Evolutionary conservation across 2,888 invertebrate genomes (phyloP).

Genomic region (Atrina japonica): DNA sequence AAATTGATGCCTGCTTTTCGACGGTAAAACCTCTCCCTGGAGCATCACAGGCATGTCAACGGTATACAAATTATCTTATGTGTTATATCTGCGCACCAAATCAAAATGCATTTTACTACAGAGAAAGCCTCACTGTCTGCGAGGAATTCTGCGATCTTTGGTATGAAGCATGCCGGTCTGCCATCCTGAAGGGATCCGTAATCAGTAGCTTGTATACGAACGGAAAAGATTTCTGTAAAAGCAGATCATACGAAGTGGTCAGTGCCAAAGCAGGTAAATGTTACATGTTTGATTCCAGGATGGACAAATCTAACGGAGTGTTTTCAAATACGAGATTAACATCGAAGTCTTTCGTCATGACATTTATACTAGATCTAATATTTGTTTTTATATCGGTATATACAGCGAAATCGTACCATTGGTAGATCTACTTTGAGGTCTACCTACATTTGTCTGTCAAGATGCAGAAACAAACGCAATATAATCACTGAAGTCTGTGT

Average conservation of each 20-base stretch:
- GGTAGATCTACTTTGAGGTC: too few relatives aligned
- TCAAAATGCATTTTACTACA: slow-evolving; percentile 77
- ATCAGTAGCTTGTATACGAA: slow-evolving; percentile 76
- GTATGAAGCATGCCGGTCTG: slow-evolving; percentile 77
- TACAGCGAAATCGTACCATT: too few relatives aligned
- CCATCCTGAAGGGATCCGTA: slow-evolving; percentile 79
- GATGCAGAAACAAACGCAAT: too few relatives aligned
- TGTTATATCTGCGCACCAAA: slow-evolving; percentile 81
- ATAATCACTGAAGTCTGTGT: too few relatives aligned
- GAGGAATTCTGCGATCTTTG: slow-evolving; percentile 79
- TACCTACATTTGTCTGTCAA: too few relatives aligned
- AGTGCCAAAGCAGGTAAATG: slow-evolving; percentile 67
- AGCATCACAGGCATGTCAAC: slow-evolving; percentile 78
- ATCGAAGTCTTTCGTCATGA: too few relatives aligned
- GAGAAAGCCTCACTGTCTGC: slow-evolving; percentile 79
- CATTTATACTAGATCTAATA: too few relatives aligned
- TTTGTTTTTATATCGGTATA: too few relatives aligned
- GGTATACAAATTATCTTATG: slow-evolving; percentile 80
- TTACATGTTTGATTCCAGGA: slow-evolving; percentile 69
- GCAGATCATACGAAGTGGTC: slow-evolving; percentile 76
- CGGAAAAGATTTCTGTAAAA: slow-evolving; percentile 77
- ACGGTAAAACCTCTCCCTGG: slow-evolving; percentile 80
- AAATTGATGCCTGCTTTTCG: slow-evolving; percentile 80
- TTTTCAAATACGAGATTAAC: too few relatives aligned
- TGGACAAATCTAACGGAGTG: slow-evolving; percentile 42